These are phyloP conservation scores for Pectinophora gossypiella DNA, from an alignment of 1,140 invertebrate species.

Conservation along the genomic window DNA sequence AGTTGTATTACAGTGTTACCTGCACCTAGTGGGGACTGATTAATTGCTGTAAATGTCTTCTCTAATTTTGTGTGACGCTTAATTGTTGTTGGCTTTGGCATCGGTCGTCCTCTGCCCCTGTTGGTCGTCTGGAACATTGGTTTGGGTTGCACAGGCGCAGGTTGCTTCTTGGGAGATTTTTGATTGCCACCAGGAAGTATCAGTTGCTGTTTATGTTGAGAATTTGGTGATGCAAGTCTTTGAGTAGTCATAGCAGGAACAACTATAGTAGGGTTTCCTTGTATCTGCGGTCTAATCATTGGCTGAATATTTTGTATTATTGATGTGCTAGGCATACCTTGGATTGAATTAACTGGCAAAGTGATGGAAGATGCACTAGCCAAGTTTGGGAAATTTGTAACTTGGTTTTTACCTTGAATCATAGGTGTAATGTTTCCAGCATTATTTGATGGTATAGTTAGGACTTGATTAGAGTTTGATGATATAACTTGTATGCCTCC, in stretches of 20 bases:
- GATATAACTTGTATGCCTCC: constrained; percentile 72
- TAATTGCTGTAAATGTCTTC: constrained; percentile 65
- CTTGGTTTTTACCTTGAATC: constrained; percentile 66
- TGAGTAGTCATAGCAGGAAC: constrained; percentile 67
- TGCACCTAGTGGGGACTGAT: constrained; percentile 54
- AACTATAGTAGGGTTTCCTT: constrained; percentile 69
- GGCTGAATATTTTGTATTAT: constrained; percentile 69
- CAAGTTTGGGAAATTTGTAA: constrained; percentile 70
- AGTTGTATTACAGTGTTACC: constrained; percentile 70
- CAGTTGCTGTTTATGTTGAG: constrained; percentile 68
- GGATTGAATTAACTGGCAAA: constrained; percentile 68
- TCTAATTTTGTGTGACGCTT: constrained; percentile 70
- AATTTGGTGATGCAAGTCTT: constrained; percentile 61
- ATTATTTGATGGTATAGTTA: constrained; percentile 68
- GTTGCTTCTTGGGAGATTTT: constrained; percentile 72
- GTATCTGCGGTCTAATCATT: constrained; percentile 65
- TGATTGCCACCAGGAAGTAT: constrained; percentile 56
- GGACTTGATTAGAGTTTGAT: constrained; percentile 68
- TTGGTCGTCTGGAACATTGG: constrained; percentile 68
- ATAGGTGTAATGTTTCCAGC: constrained; percentile 49
- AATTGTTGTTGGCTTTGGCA: constrained; percentile 67
- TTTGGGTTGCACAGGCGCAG: constrained; percentile 64
- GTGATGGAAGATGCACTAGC: constrained; percentile 67
- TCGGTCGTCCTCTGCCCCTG: constrained; percentile 57
- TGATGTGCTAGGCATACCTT: constrained; percentile 62